phyloP scores from a whole-genome alignment of 2,888 invertebrate genomes.

The Ennomos erosarius region DNA sequence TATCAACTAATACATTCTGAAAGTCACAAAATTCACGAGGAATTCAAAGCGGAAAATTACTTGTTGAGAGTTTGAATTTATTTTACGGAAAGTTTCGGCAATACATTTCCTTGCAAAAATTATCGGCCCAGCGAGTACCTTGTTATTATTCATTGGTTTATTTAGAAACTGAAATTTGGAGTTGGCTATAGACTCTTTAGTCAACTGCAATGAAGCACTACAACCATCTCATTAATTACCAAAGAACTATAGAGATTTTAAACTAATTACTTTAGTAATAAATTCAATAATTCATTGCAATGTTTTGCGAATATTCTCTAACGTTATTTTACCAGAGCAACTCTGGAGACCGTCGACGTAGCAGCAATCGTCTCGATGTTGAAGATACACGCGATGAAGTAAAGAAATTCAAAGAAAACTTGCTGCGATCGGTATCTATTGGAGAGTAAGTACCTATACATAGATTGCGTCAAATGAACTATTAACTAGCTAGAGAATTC shows the following conservation, averaged over 20 bases:
- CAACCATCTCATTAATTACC: no score
- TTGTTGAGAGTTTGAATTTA: constrained; percentile 37
- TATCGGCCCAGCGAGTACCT: neutral
- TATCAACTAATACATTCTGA: constrained; percentile 7
- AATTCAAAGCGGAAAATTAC: constrained; percentile 35
- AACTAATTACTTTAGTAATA: no score
- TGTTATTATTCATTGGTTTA: constrained; percentile 3
- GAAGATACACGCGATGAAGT: constrained; percentile 66
- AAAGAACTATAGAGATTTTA: no score
- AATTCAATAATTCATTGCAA: no score
- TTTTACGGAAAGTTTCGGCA: constrained; percentile 22
- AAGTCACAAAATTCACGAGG: constrained; percentile 24
- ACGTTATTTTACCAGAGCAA: constrained; percentile 31
- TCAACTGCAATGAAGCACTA: no score
- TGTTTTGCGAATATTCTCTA: no score
- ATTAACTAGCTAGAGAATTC: no score
- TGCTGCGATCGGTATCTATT: constrained; percentile 64
- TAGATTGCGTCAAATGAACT: no score
- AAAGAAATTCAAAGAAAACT: constrained; percentile 74
- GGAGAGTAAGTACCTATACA: constrained; percentile 63
- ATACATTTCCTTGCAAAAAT: constrained; percentile 1
- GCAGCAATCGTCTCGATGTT: constrained; percentile 51
- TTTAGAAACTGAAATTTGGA: neutral
- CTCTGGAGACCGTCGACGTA: constrained; percentile 59
- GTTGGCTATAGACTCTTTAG: no score